Conservation (phyloP, 2,797 vertebrate genomes). For the Pseudochirops corinnae region DNA sequence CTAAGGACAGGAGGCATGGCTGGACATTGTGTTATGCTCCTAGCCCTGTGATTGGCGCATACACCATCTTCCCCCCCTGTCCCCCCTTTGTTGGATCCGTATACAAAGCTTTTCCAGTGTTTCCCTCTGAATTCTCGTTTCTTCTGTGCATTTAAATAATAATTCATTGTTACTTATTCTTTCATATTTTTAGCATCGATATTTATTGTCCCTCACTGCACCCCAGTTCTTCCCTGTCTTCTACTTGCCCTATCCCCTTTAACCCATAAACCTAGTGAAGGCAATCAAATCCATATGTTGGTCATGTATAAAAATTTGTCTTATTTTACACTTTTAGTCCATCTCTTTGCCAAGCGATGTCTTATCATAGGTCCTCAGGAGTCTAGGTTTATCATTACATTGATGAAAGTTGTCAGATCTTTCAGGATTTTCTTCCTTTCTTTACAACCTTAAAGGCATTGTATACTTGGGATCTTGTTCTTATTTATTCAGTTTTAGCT, state of each 20-base stretch:
- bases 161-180: neutral
- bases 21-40: too few relatives aligned
- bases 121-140: neutral
- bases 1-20: too few relatives aligned
- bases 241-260: neutral
- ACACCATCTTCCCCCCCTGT: too few relatives aligned
- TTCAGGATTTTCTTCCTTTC: neutral
- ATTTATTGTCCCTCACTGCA: neutral
- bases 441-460: neutral
- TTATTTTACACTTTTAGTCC: neutral
- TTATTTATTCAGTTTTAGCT: neutral
- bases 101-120: neutral
- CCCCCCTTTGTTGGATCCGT: too few relatives aligned
- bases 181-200: neutral
- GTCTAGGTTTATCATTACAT: neutral
- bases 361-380: neutral
- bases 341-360: neutral
- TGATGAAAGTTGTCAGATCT: neutral
- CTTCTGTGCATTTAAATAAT: too few relatives aligned
- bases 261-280: neutral
- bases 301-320: neutral
- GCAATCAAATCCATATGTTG: neutral
- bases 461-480: neutral
- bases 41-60: too few relatives aligned
- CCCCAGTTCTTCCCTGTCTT: neutral